These are phyloP conservation scores for Glomeris maerens DNA, from an alignment of 1,140 invertebrate genomes.

Conservation along the genomic window DNA sequence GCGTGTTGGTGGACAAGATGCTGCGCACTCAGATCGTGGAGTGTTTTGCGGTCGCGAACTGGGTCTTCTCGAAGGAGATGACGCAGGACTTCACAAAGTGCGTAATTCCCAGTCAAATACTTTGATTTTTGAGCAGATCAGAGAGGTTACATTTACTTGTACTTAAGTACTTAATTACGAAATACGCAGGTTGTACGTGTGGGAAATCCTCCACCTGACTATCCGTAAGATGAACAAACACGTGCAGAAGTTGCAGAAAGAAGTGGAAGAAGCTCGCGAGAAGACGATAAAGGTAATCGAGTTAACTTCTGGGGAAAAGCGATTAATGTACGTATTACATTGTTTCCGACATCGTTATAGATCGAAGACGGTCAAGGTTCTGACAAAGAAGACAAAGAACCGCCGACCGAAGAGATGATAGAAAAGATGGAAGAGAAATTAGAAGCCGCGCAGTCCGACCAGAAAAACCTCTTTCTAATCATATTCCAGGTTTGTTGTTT, in stretches of 20 bases:
- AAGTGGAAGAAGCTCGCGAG: constrained; percentile 72
- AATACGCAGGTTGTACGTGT: constrained; percentile 61
- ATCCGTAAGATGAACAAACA: constrained; percentile 95
- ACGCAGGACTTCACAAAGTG: constrained; percentile 77
- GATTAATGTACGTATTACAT: constrained; percentile 25
- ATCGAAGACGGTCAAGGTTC: background rate
- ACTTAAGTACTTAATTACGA: background rate
- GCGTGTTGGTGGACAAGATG: constrained; percentile 90
- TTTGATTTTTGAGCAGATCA: background rate
- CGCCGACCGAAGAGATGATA: constrained; percentile 45
- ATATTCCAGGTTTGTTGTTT: constrained; percentile 63
- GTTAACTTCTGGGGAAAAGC: too few species aligned
- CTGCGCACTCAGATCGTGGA: constrained; percentile 94
- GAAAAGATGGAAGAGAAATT: constrained; percentile 91
- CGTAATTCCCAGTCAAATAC: constrained; percentile 15
- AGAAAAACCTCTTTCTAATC: constrained; percentile 92
- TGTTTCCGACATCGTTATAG: background rate
- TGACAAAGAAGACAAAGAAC: constrained; percentile 47
- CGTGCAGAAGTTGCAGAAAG: constrained; percentile 67
- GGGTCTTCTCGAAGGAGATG: constrained; percentile 98
- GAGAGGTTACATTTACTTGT: constrained; percentile 5
- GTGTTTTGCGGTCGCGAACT: constrained; percentile 91
- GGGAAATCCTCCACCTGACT: constrained; percentile 91
- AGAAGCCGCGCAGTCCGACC: constrained; percentile 85
- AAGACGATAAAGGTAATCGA: constrained; percentile 47